Base-by-base conservation (phyloP, 2,888 invertebrate species). In the Rhagophthalmus giganteus region DNA sequence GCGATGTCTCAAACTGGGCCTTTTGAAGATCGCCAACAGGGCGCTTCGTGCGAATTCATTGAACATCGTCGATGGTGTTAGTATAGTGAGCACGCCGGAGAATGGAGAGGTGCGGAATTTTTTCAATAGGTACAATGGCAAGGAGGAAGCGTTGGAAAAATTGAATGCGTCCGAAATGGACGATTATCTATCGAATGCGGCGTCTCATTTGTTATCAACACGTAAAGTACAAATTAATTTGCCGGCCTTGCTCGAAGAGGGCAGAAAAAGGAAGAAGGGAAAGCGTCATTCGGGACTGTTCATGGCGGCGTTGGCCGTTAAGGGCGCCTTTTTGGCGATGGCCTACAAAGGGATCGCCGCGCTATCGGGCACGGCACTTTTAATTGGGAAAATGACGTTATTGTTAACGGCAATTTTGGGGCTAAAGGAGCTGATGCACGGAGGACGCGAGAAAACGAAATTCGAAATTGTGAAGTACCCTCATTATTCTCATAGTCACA, bases 391-490 rank as follows among this genome's bases (percentile, higher is more conserved):
- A 78, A 87, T 91, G 70, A 91, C 91, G 15, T 75, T 92, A 16
- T 78, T 90, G 47, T 77, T 91, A 45, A 87, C 88, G 55, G 86
- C 86, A 12, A 86, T 91, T 57, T 84, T 91, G 60, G 90, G 88
- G 0, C 75, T 91, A 41, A 90, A 90, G 78, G 89, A 90, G 64
- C 76, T 91, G 20, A 82, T 90, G 15, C 81, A 83, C 3, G 74
- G 77, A 12, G 79, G 79, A 37, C 82, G 83, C 10, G 82, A 85
- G 50, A 87, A 89, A 65, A 90, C 89, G 0, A 90, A 90, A 2
- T 87, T 90, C 60, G 90, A 91, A 74, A 89, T 91, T 60, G 86
- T 91, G 41, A 90, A 90, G 71, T 87, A 90, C 73, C 91, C 90
- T n/a, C 86, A 88, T 66, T 84, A 89, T 42, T 85, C 35, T 2